Conservation (phyloP, 1,140 invertebrate genomes). For the Zaprionus tsacasi region DNA sequence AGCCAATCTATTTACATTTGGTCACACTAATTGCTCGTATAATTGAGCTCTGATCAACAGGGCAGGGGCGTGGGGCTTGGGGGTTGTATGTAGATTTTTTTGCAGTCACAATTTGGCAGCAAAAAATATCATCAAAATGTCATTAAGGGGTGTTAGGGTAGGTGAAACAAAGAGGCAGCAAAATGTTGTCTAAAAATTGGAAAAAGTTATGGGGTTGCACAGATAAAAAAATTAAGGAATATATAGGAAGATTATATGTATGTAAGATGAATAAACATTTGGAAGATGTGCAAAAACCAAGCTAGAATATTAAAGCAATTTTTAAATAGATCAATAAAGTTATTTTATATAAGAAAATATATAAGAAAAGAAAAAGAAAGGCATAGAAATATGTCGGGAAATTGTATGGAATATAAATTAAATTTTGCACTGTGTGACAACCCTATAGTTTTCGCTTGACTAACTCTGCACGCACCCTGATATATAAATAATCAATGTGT, state of each 20-base stretch:
- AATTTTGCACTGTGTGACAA: neutral
- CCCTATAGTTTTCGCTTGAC: neutral
- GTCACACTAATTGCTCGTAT: slow-evolving; percentile 56
- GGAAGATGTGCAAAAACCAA: neutral
- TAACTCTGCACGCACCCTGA: neutral
- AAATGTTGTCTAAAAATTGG: slow-evolving; percentile 16
- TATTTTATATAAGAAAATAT: too few species aligned
- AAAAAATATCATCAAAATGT: slow-evolving; percentile 77
- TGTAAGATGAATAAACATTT: neutral
- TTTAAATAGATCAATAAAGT: too few species aligned
- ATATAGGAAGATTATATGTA: neutral
- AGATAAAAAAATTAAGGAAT: neutral
- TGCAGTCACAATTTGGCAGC: slow-evolving; percentile 17
- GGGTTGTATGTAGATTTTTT: neutral
- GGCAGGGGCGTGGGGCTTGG: neutral
- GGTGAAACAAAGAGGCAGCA: neutral
- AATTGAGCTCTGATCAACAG: slow-evolving; percentile 34
- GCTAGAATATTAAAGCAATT: too few species aligned
- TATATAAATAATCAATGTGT: slow-evolving; percentile 10
- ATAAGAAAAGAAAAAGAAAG: too few species aligned
- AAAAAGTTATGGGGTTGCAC: neutral
- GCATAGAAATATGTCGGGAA: too few species aligned
- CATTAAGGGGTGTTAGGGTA: slow-evolving; percentile 49
- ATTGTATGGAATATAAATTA: too few species aligned
- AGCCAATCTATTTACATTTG: slow-evolving; percentile 66